Conservation (phyloP, 2,888 invertebrate genomes). For the Holacanthella duospinosa region DNA sequence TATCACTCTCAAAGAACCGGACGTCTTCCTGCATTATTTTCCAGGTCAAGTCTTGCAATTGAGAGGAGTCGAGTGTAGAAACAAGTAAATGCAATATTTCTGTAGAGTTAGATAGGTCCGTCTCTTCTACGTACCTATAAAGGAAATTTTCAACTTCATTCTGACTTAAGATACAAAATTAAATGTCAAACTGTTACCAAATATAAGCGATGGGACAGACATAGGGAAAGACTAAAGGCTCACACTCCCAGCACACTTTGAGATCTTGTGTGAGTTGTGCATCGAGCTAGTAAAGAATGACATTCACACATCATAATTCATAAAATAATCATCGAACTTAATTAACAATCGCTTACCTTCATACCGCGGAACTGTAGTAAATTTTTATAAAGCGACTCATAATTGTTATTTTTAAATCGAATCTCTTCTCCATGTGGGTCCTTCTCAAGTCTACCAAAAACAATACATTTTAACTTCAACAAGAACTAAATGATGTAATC, state of each 20-base stretch:
- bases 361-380: constrained; percentile 27
- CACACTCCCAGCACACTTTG: constrained; percentile 33
- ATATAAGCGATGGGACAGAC: constrained; percentile 28
- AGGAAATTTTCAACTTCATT: not conserved
- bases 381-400: constrained; percentile 24
- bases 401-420: not conserved
- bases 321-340: too few relatives aligned
- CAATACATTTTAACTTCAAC: not conserved
- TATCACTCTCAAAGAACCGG: constrained; percentile 46
- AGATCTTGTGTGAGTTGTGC: constrained; percentile 31
- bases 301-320: too few relatives aligned
- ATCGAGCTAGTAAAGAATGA: constrained; percentile 26
- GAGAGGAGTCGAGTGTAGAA: constrained; percentile 76
- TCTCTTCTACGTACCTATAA: constrained; percentile 18
- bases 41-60: constrained; percentile 82
- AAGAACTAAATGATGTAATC: not conserved
- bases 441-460: not conserved
- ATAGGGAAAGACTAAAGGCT: constrained; percentile 28
- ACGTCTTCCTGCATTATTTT: constrained; percentile 76
- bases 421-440: not conserved
- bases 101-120: constrained; percentile 60
- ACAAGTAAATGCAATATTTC: constrained; percentile 80
- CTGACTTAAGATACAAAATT: not conserved
- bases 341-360: constrained; percentile 15
- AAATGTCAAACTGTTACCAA: constrained; percentile 23